These are phyloP conservation scores for Halocynthia aurantium DNA, from an alignment of 23 tunicate genomes.

Conservation along the genomic window DNA sequence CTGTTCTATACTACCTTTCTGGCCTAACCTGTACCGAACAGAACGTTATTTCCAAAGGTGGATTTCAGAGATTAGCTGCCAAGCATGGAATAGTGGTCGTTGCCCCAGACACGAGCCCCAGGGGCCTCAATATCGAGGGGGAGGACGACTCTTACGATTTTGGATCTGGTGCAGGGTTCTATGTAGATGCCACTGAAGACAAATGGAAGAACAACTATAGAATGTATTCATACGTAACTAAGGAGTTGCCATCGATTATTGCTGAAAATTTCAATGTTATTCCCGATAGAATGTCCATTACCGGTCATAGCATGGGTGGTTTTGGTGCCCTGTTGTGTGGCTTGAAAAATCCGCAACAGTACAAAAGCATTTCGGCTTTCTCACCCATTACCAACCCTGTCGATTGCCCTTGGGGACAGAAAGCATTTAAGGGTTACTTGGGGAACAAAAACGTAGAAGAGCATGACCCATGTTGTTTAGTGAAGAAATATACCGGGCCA, in stretches of 20 bases:
- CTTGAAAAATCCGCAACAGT: slow-evolving; percentile 72
- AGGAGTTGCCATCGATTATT: slow-evolving; percentile 45
- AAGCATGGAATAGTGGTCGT: slow-evolving; percentile 84
- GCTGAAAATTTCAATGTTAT: slow-evolving; percentile 26
- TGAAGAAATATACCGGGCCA: slow-evolving; percentile 70
- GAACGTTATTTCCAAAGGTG: slow-evolving; percentile 85
- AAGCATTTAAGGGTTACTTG: slow-evolving; percentile 85
- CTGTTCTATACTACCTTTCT: slow-evolving; percentile 84
- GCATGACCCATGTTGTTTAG: slow-evolving; percentile 73
- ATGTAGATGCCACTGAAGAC: slow-evolving; percentile 93
- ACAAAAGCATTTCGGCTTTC: slow-evolving; percentile 89
- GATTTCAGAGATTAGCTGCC: slow-evolving; percentile 73
- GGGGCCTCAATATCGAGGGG: slow-evolving; percentile 85
- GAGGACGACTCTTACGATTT: slow-evolving; percentile 94
- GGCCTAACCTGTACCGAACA: slow-evolving; percentile 98
- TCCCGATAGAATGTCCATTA: slow-evolving; percentile 35
- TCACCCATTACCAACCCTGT: slow-evolving; percentile 86
- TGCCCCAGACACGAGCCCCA: slow-evolving; percentile 91
- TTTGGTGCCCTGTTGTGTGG: slow-evolving; percentile 93
- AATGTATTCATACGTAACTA: slow-evolving; percentile 92
- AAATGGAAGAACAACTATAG: slow-evolving; percentile 90
- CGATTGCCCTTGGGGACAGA: slow-evolving; percentile 93
- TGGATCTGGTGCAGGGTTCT: slow-evolving; percentile 99
- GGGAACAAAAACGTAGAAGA: slow-evolving; percentile 49
- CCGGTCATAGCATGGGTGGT: slow-evolving; percentile 99